Evolutionary conservation across 1,140 invertebrate genomes (phyloP), one percentile per base, ranked within the genome.

Genomic region (Fopius arisanus): DNA sequence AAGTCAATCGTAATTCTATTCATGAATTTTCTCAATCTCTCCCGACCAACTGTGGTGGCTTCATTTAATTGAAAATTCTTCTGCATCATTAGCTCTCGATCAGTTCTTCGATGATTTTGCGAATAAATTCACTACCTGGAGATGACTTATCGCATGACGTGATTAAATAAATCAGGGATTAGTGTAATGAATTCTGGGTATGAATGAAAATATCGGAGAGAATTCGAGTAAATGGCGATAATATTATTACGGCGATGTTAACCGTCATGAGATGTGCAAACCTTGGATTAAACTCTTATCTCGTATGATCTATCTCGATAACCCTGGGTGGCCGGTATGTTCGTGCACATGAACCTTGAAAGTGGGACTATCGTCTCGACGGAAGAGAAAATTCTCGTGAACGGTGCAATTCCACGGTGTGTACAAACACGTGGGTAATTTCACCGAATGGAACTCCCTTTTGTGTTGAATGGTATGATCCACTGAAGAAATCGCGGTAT

Each of bases 331-430:
- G 48, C 40, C 59, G 54, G 67, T 63, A 70, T 70, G 67, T 40
- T 67, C 54, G 48, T 59, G 74, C 54, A 59, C 54, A 59, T 59
- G 54, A 75, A 75, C 74, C 74, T 75, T 75, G 66, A 72, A 75
- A 72, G 74, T 67, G 54, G 70, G 54, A 68, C 65, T 75, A 31
- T 41, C 26, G 54, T 74, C 63, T 74, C 73, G 65, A 63, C 67
- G 70, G 70, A 75, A 75, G 74, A 75, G 74, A 75, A 75, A 75
- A 65, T 37, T n/a, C 33, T 41, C 71, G 41, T 3, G 54, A 28
- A 19, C 23, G 9, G 10, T 59, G 16, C 16, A 48, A 48, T 48
- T 16, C 16, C 6, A 59, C 7, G 26, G 14, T 59, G 23, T 59
- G 23, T 59, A 59, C 10, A 59, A 19, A 59, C 54, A 59, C 54